phyloP scores from a whole-genome alignment of 2,797 vertebrate species.

The Kryptopterus vitreolus region DNA sequence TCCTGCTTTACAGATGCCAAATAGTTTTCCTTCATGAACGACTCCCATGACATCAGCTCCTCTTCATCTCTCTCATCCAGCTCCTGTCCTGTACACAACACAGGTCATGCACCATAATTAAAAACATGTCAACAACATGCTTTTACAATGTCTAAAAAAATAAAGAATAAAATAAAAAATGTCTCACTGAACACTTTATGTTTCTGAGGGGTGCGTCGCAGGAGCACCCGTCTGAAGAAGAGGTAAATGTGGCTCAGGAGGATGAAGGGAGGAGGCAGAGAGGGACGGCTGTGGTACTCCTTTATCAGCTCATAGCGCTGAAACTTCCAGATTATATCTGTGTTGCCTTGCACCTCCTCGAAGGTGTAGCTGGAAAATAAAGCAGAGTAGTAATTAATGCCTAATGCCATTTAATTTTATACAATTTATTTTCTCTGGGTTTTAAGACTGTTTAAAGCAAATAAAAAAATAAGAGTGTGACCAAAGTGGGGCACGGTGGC shows the following conservation, averaged over 20 bases:
- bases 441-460: too few relatives aligned
- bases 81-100: conserved; percentile 72
- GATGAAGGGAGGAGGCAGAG: conserved; percentile 88
- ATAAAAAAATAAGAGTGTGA: too few relatives aligned
- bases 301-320: conserved; percentile 91
- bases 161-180: neutral
- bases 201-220: conserved; percentile 55
- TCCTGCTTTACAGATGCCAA: conserved; percentile 75
- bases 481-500: too few relatives aligned
- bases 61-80: conserved; percentile 80
- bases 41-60: conserved; percentile 89
- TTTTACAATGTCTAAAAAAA: too few relatives aligned
- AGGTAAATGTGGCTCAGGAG: conserved; percentile 86
- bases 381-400: neutral
- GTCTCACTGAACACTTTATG: conserved; percentile 83
- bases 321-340: conserved; percentile 96
- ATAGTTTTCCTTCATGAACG: conserved; percentile 88
- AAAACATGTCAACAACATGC: neutral
- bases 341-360: conserved; percentile 92
- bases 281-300: conserved; percentile 88
- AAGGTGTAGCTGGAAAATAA: conserved; percentile 86
- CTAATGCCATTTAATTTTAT: too few relatives aligned
- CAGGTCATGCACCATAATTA: neutral
- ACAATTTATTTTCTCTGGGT: neutral
- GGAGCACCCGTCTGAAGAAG: conserved; percentile 71